Evolutionary conservation across 37 sponge, comb jelly and placozoan genomes (phyloP), one percentile per base, ranked within the genome.

Genomic region (Spongilla lacustris): DNA sequence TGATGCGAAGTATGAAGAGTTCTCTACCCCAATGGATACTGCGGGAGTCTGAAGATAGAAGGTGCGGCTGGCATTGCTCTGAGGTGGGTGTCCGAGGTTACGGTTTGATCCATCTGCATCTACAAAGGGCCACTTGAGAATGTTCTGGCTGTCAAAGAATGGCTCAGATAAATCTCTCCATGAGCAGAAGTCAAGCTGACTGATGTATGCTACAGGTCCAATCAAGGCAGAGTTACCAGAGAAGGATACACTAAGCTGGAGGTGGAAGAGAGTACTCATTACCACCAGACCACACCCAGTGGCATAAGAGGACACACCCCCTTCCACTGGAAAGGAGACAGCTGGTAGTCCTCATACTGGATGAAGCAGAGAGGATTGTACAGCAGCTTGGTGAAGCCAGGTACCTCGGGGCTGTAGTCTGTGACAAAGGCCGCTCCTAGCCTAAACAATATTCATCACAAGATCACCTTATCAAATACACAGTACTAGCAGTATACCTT

Each of bases 351-450:
- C 2, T 70, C 78, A 49, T 84, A 89, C 29, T 41, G 74, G 2
- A 89, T 68, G 35, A 89, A 89, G 50, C 89, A 89, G 26, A 84
- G 80, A 21, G 89, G 84, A 36, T 89, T 89, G 77, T 67, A 83
- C 36, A 83, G 74, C 2, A 79, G 73, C 37, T 79, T 46, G 17
- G 84, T 32, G 34, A 74, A 89, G 6, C 49, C 76, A 50, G 34
- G 25, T 23, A 69, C 58, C 0, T 22, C 67, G 0, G 25, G 26
- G 58, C 71, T 76, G n/a, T 75, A 67, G 0, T 71, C 80, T 6
- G 68, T 74, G 32, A 78, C 72, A 28, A 89, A 72, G 49, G 80
- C 79, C 25, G 89, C 83, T 32, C 89, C 89, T 26, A 82, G 22
- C 4, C 89, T 89, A 70, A n/a, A 12, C 27, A 72, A 72, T 12